A percentile compares a stretch with the other conserved stretches of the same genome.
Evolutionary conservation across 2,797 vertebrate species (phyloP).

Genomic region (Myoxocephalus aenaeus): DNA sequence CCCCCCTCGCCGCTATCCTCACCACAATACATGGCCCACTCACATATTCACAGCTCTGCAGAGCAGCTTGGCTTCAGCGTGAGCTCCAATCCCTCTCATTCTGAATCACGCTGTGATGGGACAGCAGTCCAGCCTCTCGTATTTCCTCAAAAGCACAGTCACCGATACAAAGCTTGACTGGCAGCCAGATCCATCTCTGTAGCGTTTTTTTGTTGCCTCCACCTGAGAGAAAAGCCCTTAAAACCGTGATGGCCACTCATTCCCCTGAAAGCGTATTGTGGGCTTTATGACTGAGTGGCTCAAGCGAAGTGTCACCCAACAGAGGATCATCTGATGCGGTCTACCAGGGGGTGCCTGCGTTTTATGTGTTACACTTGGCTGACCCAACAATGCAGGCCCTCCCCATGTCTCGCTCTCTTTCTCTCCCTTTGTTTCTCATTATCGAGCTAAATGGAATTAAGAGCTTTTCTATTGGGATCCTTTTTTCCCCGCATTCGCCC

Average conservation of each 20-base stretch:
- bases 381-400: conserved; percentile 57
- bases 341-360: conserved; percentile 52
- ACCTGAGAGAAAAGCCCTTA: conserved; percentile 83
- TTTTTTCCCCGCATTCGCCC: conserved; percentile 58
- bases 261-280: conserved; percentile 72
- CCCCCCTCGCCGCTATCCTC: conserved; percentile 46
- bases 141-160: conserved; percentile 80
- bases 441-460: conserved; percentile 79
- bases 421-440: conserved; percentile 74
- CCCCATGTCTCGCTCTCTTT: conserved; percentile 30
- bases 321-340: conserved; percentile 75
- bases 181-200: conserved; percentile 79
- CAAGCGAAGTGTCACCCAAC: conserved; percentile 69
- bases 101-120: conserved; percentile 79
- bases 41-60: conserved; percentile 77
- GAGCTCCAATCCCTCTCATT: conserved; percentile 76
- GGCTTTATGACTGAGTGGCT: conserved; percentile 78
- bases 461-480: conserved; percentile 73
- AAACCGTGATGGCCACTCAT: conserved; percentile 78
- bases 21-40: conserved; percentile 70
- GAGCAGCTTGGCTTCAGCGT: conserved; percentile 77
- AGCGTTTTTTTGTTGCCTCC: conserved; percentile 74
- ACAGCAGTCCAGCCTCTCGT: conserved; percentile 75
- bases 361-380: conserved; percentile 61
- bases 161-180: conserved; percentile 80